Evolutionary conservation across 2,888 invertebrate species (phyloP).

Genomic region (Marasmarcha lunaedactyla): DNA sequence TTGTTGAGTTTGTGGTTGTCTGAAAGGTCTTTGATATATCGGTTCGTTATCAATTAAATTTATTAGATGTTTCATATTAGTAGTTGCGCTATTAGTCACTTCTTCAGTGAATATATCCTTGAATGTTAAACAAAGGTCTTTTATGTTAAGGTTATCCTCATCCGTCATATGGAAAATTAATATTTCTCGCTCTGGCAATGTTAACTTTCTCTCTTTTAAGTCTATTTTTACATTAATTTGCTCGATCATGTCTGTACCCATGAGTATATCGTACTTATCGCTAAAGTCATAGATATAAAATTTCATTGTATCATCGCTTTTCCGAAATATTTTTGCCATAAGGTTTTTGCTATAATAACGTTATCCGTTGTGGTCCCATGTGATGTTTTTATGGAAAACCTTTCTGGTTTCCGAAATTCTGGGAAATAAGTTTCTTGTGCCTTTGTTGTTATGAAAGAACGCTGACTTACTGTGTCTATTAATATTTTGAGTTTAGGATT

Average conservation of each 20-base stretch:
- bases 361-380: constrained; percentile 9
- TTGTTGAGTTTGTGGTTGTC: constrained; percentile 5
- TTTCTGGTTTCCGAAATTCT: constrained; percentile 9
- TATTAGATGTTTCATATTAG: constrained; percentile 4
- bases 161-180: constrained; percentile 10
- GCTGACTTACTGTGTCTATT: constrained; percentile 13
- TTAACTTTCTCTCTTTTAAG: constrained; percentile 5
- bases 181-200: background rate
- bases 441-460: constrained; percentile 11
- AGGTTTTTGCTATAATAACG: background rate
- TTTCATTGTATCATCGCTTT: constrained; percentile 4
- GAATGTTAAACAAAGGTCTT: constrained; percentile 7
- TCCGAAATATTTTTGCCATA: background rate
- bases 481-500: constrained; percentile 11
- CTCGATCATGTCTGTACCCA: constrained; percentile 11
- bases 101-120: constrained; percentile 11
- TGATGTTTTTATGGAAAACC: constrained; percentile 11
- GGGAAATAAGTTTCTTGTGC: constrained; percentile 7
- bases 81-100: background rate
- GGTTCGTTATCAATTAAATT: constrained; percentile 3
- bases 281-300: constrained; percentile 5
- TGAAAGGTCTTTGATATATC: constrained; percentile 4
- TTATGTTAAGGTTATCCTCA: constrained; percentile 6
- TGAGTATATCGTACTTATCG: constrained; percentile 9
- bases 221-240: background rate